Base-by-base conservation (phyloP, 2,113 vertebrate genomes). In the Varanus komodoensis region DNA sequence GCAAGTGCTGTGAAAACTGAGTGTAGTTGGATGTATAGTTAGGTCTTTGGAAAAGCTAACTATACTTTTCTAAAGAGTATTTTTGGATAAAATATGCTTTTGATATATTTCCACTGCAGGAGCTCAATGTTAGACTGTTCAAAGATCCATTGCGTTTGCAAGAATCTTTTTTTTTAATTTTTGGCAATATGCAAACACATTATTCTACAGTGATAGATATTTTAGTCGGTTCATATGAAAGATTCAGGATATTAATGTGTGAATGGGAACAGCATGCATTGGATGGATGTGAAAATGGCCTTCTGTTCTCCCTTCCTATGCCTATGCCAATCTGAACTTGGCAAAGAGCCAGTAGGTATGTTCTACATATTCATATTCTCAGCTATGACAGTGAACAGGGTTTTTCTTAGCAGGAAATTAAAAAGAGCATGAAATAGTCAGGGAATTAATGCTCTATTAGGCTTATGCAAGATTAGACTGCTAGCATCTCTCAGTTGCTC, bases 401-500 rank as follows among this genome's bases (percentile, higher is more conserved):
- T 32, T n/a, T 87, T 79, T 87, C 9, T n/a, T 64, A 67, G 38
- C 57, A 79, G 27, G 68, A 57, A 87, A 87, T 87, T 79, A 34
- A 79, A 87, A 68, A 14, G 19, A 29, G n/a, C 71, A 54, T 79
- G 34, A 78, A 34, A 77, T 77, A 87, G 64, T 64, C 73, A 78
- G 73, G 54, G 73, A 78, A 81, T 52, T 81, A 54, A 52, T 50
- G 79, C 29, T 61, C 29, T 82, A 87, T 64, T 57, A n/a, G 50
- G 68, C 52, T 74, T 82, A 27, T 74, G 68, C 50, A 38, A 88
- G 52, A 88, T 44, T 54, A 89, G 52, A 21, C 4, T 21, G 34
- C 52, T 75, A 12, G 34, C 61, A 83, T 82, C 69, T n/a, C 67
- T 74, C 80, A 74, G 29, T 83, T 69, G 34, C 25, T 61, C 48